phyloP scores from a whole-genome alignment of 2,888 invertebrate species.

The Melieria picta region DNA sequence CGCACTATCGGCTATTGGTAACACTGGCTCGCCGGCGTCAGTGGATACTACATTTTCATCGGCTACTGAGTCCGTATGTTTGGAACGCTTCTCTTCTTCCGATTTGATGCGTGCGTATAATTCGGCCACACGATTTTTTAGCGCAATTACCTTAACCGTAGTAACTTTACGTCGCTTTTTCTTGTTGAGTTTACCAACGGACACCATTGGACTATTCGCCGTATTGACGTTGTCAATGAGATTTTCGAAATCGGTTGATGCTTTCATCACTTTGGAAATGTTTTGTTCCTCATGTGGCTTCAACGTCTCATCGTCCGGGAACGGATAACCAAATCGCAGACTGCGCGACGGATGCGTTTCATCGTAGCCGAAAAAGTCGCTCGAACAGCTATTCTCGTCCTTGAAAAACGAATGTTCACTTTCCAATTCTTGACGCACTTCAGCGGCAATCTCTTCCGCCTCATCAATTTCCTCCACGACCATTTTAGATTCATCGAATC shows the following conservation, averaged over 20 bases:
- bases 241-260: slow-evolving; percentile 13
- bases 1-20: neutral
- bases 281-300: neutral
- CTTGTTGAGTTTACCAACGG: neutral
- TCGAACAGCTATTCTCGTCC: slow-evolving; percentile 25
- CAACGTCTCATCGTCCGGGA: neutral
- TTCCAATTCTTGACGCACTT: slow-evolving; percentile 26
- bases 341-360: neutral
- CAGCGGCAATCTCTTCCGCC: slow-evolving; percentile 38
- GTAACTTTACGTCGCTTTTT: slow-evolving; percentile 39
- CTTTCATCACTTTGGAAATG: neutral
- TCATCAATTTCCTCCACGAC: slow-evolving; percentile 38
- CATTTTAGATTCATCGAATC: slow-evolving; percentile 32
- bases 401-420: slow-evolving; percentile 3
- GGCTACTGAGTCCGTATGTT: neutral
- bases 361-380: slow-evolving; percentile 26
- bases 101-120: slow-evolving; percentile 42
- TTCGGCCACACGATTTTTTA: slow-evolving; percentile 46
- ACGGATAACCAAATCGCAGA: neutral
- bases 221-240: slow-evolving; percentile 5
- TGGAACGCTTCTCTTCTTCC: slow-evolving; percentile 40
- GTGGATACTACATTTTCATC: slow-evolving; percentile 14
- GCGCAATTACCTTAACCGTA: slow-evolving; percentile 47
- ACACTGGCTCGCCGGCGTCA: slow-evolving; percentile 35
- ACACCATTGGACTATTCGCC: neutral